Base-by-base conservation (phyloP, 2,113 vertebrate species). In the Myiagra hebetior region DNA sequence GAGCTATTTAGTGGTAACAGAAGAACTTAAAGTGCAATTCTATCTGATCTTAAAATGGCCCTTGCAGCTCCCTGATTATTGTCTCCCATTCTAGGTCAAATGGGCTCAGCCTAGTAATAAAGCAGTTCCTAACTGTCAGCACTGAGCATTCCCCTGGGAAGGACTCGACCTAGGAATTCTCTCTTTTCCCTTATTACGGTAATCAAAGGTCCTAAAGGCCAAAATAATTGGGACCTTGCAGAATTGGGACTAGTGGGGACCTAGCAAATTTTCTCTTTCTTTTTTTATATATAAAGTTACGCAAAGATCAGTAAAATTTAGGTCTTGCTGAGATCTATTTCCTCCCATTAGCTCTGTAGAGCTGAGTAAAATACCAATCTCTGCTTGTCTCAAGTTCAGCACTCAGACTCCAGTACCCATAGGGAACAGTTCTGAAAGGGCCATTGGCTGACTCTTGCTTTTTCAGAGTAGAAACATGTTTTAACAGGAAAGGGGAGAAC, bases 21-120 rank as follows among this genome's bases (percentile, higher is more conserved):
- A 87, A 77, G 77, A 93, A 62, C 70, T 85, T 95, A 85, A 96
- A 96, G 92, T 95, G 92, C 91, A 88, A 78, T 63, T 73, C 93
- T 77, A 62, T 59, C 77, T 91, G 55, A 87, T 39, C 59, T 67
- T 89, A 14, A 72, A 96, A 85, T 30, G 79, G 57, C 57, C 85
- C 84, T 92, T 85, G 75, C 52, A 95, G 63, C 62, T 93, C 86
- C 39, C 68, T 46, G 47, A 75, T 82, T 87, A 46, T 73, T 94
- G 69, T 82, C 64, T 91, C 73, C 46, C 74, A 69, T 89, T 93
- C 65, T 91, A 92, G 69, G 86, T 82, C 93, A 95, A 84, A 91
- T 28, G 41, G 72, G 22, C 85, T 93, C 72, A 81, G 63, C 28
- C 57, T 64, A 35, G 53, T 75, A 95, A 92, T 47, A 90, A 85